Evolutionary conservation across 2,113 vertebrate genomes (phyloP), one percentile per base, ranked within the genome.

Genomic region (Pelmatolapia mariae): DNA sequence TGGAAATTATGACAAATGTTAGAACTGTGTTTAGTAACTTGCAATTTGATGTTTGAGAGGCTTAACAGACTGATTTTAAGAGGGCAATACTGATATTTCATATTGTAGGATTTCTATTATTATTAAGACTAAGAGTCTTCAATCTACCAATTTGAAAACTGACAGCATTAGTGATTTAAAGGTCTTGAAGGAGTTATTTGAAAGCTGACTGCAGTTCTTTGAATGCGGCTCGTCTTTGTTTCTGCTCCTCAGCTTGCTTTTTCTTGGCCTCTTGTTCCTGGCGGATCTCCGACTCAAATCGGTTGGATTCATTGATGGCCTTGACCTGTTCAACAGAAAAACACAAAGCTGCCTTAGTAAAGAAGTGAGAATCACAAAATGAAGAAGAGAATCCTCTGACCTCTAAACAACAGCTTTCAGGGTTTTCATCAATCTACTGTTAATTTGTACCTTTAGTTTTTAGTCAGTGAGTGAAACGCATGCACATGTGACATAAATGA

Each of bases 271-370:
- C 98, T 92, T 99, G 98, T 94, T 99, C 98, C 0, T 98, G 97
- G 50, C 97, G 98, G 95, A 99, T 99, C 96, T 99, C 98, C 5
- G 98, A 96, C 93, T 99, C 98, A 0, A 99, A 99, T 38, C 96
- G 97, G 92, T 95, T 99, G 57, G 97, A 94, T 3, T 97, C 97
- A 0, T 92, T 98, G 94, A 99, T 98, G 76, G 98, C 98, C 40
- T 98, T 97, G 3, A 97, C 97, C 98, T 99, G 95, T 0, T 0
- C 10, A 10, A 87, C 59, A 78, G 50, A 24, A 73, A 40, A 80
- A 66, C 36, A 29, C 10, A 63, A 26, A 53, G 43, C n/a, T 16
- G 18, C 16, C 29, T 63, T 63, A 61, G 8, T 61, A 18, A 19
- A 61, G 29, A 61, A 61, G 29, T 33, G 57, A 61, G 57, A 61